These are phyloP conservation scores for Operophtera brumata DNA, from an alignment of 2,888 invertebrate genomes.

Conservation along the genomic window DNA sequence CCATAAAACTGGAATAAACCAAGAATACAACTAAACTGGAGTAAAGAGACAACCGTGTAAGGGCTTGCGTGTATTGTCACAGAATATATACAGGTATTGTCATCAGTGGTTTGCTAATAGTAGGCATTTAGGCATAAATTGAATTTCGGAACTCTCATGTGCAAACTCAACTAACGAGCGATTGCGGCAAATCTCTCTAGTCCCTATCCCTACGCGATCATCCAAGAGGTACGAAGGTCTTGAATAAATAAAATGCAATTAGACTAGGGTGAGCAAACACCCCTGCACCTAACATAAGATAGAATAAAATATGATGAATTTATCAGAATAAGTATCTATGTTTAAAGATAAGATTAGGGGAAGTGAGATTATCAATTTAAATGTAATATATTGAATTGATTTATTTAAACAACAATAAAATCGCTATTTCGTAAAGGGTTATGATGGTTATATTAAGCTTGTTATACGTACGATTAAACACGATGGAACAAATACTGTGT, in stretches of 20 bases:
- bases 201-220: constrained; percentile 42
- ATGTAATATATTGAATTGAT: constrained; percentile 25
- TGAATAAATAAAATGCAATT: constrained; percentile 79
- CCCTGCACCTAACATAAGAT: constrained; percentile 35
- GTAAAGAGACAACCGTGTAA: neutral
- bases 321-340: constrained; percentile 33
- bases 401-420: constrained; percentile 14
- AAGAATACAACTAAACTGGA: neutral
- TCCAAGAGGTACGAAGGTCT: constrained; percentile 54
- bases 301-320: constrained; percentile 51
- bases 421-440: constrained; percentile 36
- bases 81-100: too few species aligned
- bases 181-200: constrained; percentile 45
- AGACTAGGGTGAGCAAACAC: constrained; percentile 52
- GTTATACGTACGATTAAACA: constrained; percentile 52
- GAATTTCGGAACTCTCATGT: constrained; percentile 40
- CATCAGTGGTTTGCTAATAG: constrained; percentile 30
- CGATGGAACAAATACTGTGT: constrained; percentile 46
- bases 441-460: constrained; percentile 34
- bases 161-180: constrained; percentile 59
- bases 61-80: constrained; percentile 1
- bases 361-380: constrained; percentile 52
- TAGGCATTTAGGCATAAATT: constrained; percentile 45
- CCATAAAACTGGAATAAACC: too few species aligned
- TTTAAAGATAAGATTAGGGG: constrained; percentile 30